A percentile compares a stretch with the other conserved stretches of the same genome.
Conservation (phyloP, 1,140 invertebrate species). For the Macrobrachium nipponense region DNA sequence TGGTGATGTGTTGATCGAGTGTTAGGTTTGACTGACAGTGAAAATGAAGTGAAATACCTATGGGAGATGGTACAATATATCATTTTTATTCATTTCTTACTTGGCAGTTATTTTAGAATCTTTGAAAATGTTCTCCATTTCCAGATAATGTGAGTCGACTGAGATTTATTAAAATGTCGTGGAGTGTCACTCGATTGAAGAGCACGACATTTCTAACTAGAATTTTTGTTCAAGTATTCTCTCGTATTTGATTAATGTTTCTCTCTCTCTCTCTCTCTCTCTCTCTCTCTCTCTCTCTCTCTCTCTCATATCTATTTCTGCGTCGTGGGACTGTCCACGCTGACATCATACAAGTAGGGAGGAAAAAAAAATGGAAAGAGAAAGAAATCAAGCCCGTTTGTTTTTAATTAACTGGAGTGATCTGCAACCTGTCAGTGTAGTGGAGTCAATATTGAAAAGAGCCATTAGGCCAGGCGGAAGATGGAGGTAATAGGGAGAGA, state of each 20-base stretch:
- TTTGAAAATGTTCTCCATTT: no score
- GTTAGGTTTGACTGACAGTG: no score
- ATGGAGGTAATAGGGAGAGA: constrained; percentile 1
- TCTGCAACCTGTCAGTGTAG: neutral
- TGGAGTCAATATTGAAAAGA: neutral
- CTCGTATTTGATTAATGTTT: constrained; percentile 6
- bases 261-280: constrained; percentile 3
- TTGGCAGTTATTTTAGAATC: no score
- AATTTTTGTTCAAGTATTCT: neutral
- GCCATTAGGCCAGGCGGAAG: neutral
- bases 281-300: constrained; percentile 15
- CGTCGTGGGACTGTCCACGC: no score
- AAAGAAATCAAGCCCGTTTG: no score
- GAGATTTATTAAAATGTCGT: no score
- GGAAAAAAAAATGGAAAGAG: neutral
- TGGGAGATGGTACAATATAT: no score
- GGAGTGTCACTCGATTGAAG: neutral
- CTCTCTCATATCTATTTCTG: neutral
- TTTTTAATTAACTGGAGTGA: no score
- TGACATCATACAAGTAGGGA: neutral
- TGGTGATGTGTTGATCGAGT: no score
- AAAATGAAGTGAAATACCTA: no score
- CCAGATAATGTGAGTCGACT: no score
- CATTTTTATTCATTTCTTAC: no score
- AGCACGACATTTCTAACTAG: neutral